Conservation (phyloP, 2,113 vertebrate species). For the Dendrocopos noguchii region DNA sequence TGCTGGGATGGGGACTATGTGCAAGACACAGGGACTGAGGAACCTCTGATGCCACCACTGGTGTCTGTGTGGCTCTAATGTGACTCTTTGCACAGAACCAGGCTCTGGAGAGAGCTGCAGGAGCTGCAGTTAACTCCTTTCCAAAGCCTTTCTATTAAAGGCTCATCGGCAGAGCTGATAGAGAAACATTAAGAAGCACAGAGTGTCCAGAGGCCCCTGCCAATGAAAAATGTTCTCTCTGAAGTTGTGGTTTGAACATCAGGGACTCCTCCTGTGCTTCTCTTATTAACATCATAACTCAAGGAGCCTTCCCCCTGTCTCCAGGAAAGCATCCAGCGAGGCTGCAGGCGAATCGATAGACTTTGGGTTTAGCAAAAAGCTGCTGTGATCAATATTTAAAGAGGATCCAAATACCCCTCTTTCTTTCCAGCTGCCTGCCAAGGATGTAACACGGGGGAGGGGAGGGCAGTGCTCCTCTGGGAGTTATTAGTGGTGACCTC, state of each 20-base stretch:
- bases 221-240: constrained; percentile 27
- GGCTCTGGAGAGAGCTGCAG: not conserved
- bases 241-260: constrained; percentile 24
- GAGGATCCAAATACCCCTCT: constrained; percentile 60
- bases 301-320: constrained; percentile 48
- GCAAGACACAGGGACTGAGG: not conserved
- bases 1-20: fast-evolving
- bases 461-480: not conserved
- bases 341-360: constrained; percentile 63
- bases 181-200: not conserved
- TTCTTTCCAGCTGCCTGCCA: constrained; percentile 57
- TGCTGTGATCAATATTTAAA: constrained; percentile 80
- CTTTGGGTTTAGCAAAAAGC: constrained; percentile 66
- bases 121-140: not conserved
- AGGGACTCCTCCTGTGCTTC: constrained; percentile 26
- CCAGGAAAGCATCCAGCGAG: constrained; percentile 49
- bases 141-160: not conserved
- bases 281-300: constrained; percentile 78
- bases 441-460: not conserved
- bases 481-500: not conserved
- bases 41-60: fast-evolving
- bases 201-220: not conserved
- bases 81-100: not conserved
- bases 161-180: constrained; percentile 8
- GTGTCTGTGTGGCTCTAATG: not conserved